Conservation (phyloP, 1,140 invertebrate species). For the Aporrectodea caliginosa region DNA sequence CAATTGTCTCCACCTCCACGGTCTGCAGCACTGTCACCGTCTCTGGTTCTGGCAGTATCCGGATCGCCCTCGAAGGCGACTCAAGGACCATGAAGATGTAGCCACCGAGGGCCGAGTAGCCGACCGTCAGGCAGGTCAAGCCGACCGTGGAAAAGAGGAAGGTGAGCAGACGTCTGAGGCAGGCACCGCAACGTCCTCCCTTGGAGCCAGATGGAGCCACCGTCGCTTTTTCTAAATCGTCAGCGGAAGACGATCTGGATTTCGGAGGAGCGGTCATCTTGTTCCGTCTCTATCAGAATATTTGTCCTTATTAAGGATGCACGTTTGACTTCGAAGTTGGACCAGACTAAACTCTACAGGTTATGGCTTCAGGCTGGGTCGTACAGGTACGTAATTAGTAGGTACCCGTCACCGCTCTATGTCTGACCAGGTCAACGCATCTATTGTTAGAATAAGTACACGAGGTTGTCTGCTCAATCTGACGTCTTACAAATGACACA, state of each 20-base stretch:
- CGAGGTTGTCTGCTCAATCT: too few species aligned
- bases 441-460: too few species aligned
- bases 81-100: slow-evolving; percentile 85
- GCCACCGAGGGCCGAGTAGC: slow-evolving; percentile 81
- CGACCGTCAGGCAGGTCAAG: slow-evolving; percentile 80
- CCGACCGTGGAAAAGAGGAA: slow-evolving; percentile 91
- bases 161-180: slow-evolving; percentile 74
- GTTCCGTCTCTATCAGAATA: neutral
- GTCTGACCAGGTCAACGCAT: too few species aligned
- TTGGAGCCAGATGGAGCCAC: neutral
- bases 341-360: too few species aligned
- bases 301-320: neutral
- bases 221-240: too few species aligned
- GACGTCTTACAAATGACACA: too few species aligned
- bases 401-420: too few species aligned
- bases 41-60: slow-evolving; percentile 8
- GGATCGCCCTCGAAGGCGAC: slow-evolving; percentile 61
- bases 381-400: too few species aligned
- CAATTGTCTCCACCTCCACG: neutral
- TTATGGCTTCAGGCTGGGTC: too few species aligned
- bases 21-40: neutral
- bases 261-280: neutral
- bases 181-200: slow-evolving; percentile 19
- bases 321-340: neutral
- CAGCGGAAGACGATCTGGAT: too few species aligned